Evolutionary conservation across 2,888 invertebrate species (phyloP).

Genomic region (Helleia helle): DNA sequence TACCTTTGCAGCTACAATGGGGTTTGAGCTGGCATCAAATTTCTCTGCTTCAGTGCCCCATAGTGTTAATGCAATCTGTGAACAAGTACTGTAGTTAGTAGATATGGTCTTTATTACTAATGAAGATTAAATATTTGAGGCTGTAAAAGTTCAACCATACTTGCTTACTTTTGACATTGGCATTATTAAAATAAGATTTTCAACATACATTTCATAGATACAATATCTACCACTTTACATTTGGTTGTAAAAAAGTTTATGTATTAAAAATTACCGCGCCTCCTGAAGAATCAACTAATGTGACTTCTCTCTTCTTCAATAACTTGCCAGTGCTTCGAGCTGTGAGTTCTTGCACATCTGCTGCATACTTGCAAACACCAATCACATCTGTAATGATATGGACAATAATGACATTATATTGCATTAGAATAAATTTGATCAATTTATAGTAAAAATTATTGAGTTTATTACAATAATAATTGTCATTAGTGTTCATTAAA

Average conservation of each 20-base stretch:
- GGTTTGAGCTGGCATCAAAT: conserved; percentile 83
- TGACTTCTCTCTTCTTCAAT: conserved; percentile 90
- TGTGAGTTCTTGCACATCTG: conserved; percentile 82
- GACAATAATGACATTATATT: no score
- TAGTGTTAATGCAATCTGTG: conserved; percentile 84
- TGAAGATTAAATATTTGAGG: no score
- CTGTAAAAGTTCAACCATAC: no score
- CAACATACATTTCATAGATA: no score
- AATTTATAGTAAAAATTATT: not conserved
- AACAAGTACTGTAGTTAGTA: conserved; percentile 19
- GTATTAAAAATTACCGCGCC: conserved; percentile 60
- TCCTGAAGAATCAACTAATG: conserved; percentile 88
- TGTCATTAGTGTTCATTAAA: no score
- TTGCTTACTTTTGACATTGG: not conserved
- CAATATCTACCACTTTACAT: no score
- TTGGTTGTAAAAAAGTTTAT: not conserved
- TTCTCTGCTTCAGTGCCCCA: conserved; percentile 94
- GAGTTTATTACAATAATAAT: no score
- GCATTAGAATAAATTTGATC: no score
- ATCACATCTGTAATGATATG: conserved; percentile 88
- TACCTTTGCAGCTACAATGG: conserved; percentile 88
- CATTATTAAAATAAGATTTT: not conserved
- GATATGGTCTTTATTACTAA: no score
- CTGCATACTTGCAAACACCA: conserved; percentile 85
- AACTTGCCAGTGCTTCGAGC: conserved; percentile 85